Percentiles rank a stretch among this genome's conserved stretches.
phyloP scores from a whole-genome alignment of 2,113 vertebrate species.

The Periophthalmus modestus region DNA sequence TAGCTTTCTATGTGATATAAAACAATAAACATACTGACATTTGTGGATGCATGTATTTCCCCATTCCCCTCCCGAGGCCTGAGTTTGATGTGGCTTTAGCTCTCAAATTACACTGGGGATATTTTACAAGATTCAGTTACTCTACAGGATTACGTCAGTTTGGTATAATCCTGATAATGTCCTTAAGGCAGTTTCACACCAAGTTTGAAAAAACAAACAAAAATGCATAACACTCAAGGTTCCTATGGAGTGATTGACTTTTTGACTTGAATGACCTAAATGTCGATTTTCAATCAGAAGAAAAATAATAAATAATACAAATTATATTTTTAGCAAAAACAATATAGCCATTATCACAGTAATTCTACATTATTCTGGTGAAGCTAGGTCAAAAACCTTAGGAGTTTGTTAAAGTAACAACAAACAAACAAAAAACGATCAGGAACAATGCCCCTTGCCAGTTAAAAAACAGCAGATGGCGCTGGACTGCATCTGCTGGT shows the following conservation, averaged over 20 bases:
- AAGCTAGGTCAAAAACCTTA: too few relatives aligned
- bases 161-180: not conserved
- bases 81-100: not conserved
- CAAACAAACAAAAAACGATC: too few relatives aligned
- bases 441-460: too few relatives aligned
- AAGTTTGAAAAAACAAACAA: rapidly evolving
- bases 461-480: not conserved
- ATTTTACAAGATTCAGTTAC: slow-evolving; percentile 6
- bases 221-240: not conserved
- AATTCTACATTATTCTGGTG: too few relatives aligned
- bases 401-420: too few relatives aligned
- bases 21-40: not conserved
- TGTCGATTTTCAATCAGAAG: too few relatives aligned
- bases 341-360: too few relatives aligned
- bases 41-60: not conserved
- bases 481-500: not conserved
- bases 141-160: not conserved
- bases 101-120: not conserved
- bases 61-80: not conserved
- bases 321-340: too few relatives aligned
- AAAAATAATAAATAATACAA: too few relatives aligned
- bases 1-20: too few relatives aligned
- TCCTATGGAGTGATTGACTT: too few relatives aligned
- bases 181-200: not conserved
- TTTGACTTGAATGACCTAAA: too few relatives aligned